Conservation (phyloP, 2,888 invertebrate species). For the Hydraecia micacea region DNA sequence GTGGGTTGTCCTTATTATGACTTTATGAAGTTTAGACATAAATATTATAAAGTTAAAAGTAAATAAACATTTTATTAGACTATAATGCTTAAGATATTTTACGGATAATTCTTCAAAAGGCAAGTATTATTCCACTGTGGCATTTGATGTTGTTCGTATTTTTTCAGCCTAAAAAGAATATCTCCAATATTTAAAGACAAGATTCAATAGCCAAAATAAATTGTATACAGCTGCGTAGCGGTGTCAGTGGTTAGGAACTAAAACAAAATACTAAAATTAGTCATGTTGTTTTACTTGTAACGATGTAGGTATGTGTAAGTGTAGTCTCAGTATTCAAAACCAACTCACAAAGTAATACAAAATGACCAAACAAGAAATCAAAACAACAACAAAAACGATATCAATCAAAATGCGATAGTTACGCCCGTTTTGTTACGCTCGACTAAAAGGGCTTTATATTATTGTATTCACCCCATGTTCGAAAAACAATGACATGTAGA, state of each 20-base stretch:
- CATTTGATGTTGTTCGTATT: not conserved
- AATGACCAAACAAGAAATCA: not conserved
- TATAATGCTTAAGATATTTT: not conserved
- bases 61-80: slow-evolving; percentile 8
- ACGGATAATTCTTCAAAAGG: not conserved
- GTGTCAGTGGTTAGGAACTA: not conserved
- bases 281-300: not conserved
- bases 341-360: not conserved
- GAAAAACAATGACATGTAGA: slow-evolving; percentile 45
- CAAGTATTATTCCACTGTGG: not conserved
- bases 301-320: not conserved
- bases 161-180: not conserved
- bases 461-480: slow-evolving; percentile 23
- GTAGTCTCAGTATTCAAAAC: not conserved
- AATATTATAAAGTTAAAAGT: slow-evolving; percentile 10
- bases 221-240: not conserved
- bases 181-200: not conserved
- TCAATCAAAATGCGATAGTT: not conserved
- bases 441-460: slow-evolving; percentile 31
- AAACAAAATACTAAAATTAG: not conserved
- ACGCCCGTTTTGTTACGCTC: slow-evolving; percentile 18
- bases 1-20: slow-evolving; percentile 33
- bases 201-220: too few species aligned
- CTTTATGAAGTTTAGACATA: slow-evolving; percentile 30
- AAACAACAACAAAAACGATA: slow-evolving; percentile 28